phyloP scores from a whole-genome alignment of 2,113 vertebrate genomes.

The Halichoerus grypus region DNA sequence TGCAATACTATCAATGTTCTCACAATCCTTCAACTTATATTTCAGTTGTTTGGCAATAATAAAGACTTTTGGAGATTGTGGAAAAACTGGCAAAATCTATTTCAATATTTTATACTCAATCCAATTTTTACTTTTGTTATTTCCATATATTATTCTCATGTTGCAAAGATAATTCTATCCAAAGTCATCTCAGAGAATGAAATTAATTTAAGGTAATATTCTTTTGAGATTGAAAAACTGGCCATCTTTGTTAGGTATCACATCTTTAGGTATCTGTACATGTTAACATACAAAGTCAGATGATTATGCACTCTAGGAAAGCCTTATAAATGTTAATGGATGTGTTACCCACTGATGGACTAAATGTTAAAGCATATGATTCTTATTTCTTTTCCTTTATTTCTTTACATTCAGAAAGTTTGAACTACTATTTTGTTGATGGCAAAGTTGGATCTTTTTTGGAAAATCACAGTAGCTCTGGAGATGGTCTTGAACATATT shows the following conservation, averaged over 20 bases:
- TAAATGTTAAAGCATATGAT: neutral
- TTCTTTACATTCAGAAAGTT: neutral
- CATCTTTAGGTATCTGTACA: neutral
- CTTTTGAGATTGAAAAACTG: neutral
- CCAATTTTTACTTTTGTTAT: neutral
- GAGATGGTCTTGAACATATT: neutral
- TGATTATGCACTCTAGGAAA: neutral
- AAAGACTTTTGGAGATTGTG: neutral
- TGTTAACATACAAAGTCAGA: neutral
- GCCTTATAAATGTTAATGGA: neutral
- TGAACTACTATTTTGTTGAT: neutral
- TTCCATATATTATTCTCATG: neutral
- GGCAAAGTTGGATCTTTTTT: neutral
- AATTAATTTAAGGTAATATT: neutral
- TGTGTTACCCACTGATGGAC: neutral
- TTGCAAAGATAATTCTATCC: neutral
- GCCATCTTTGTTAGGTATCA: neutral
- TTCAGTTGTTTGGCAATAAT: neutral
- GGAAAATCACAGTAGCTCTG: neutral
- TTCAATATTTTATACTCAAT: neutral
- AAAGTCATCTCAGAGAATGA: neutral
- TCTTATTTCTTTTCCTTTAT: neutral
- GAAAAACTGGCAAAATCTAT: neutral
- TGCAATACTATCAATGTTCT: neutral
- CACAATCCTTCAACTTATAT: neutral